Evolutionary conservation across 2,888 invertebrate species (phyloP), one percentile per base, ranked within the genome.

Genomic region (Rhingia rostrata): DNA sequence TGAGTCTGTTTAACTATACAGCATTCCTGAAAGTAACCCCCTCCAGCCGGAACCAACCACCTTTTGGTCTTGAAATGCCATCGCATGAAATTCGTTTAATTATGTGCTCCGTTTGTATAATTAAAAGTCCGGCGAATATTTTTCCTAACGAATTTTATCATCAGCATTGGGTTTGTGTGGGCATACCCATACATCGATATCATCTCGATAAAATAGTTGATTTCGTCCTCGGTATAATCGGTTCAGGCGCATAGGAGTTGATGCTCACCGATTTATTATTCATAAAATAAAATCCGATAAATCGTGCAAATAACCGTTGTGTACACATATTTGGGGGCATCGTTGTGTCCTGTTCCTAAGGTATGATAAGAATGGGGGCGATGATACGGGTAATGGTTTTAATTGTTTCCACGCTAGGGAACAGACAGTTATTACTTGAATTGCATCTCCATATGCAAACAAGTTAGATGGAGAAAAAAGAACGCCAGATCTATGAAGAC

Each of bases 31-130:
- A 58, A 12, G 12, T 22, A n/a, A 51, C 63, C 63, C 54, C 56
- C 47, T 64, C 67, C 35, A 56, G 35, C 53, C 63, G 56, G 10
- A 6, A 4, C 4, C 37, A 6, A 58, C 58, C 58, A 30, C 43
- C 75, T 33, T 22, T 63, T 6, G 35, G 54, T n/a, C 56, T 43
- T 5, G 33, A 58, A 66, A 49, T 60, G 53, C 43, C 75, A 51
- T 9, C 61, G 53, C 67, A 77, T 69, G 77, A 77, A 77, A 67
- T 69, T 69, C 77, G 37, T 67, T 77, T 77, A 77, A 77, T 77
- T 77, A 77, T 77, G 77, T 61, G 60, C 60, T 77, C 77, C 67
- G 67, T 69, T 77, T 77, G 77, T 77, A 67, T 77, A 77, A 77
- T 77, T 77, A 77, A 77, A 77, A 77, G 61, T 61, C 73, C 54